phyloP scores from a whole-genome alignment of 2,888 invertebrate species.

The Achlya flavicornis region DNA sequence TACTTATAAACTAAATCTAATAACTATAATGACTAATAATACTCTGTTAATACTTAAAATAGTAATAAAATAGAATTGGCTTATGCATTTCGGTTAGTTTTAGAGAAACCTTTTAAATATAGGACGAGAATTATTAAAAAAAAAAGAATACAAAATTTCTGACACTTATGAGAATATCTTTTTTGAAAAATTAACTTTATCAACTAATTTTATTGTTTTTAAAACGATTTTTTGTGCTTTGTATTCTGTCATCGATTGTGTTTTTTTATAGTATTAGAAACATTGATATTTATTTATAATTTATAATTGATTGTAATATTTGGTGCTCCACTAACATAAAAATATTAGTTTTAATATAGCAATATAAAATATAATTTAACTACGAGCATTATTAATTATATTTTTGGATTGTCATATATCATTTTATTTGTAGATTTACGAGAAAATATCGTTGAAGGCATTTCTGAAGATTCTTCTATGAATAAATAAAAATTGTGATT shows the following conservation, averaged over 20 bases:
- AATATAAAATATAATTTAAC: no score
- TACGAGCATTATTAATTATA: no score
- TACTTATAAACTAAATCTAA: slow-evolving; percentile 65
- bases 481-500: neutral
- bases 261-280: no score
- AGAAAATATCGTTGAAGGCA: no score
- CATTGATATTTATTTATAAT: slow-evolving; percentile 16
- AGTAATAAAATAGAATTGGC: slow-evolving; percentile 2
- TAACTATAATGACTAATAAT: slow-evolving; percentile 38
- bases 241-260: no score
- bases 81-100: slow-evolving; percentile 38
- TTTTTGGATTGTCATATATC: neutral
- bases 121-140: slow-evolving; percentile 43
- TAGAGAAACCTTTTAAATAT: slow-evolving; percentile 65
- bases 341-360: no score
- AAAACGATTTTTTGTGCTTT: no score
- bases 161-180: no score
- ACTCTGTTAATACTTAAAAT: slow-evolving; percentile 13
- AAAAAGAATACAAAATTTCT: slow-evolving; percentile 17
- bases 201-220: no score
- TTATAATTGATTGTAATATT: no score
- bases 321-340: no score
- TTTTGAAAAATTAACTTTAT: no score
- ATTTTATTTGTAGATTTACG: neutral
- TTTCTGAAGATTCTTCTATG: neutral